Evolutionary conservation across 2,888 invertebrate species (phyloP), one percentile per base, ranked within the genome.

Genomic region (Folsomia candida): DNA sequence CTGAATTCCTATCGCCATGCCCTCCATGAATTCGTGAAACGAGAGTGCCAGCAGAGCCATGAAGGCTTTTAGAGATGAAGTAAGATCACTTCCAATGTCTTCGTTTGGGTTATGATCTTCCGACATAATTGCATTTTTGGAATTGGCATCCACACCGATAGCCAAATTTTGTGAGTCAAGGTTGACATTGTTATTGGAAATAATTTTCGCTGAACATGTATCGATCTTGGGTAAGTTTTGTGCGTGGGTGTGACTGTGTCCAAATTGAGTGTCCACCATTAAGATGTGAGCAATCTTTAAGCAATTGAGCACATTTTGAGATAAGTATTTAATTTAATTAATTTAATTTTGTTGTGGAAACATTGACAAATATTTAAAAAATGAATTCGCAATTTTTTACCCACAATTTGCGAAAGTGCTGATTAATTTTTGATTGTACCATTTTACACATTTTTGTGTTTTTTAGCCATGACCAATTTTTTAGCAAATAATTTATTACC

Each of bases 1-100:
- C 82, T 92, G 91, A 51, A 93, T 84, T 0, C 93, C 93, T 80
- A 93, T 90, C 0, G 92, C 92, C 65, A 93, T 82, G 1, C 93
- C 93, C 82, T 93, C 93, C 74, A 93, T 84, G 18, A 92, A 83
- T 22, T 92, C 89, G 80, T 93, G 93, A 72, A 92, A 86, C 0
- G 91, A 89, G 66, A 93, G 82, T 0, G 93, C 93, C 28, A 89
- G 84, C 24, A 92, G 84, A 9, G 79, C 79, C n/a, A 80, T 51
- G 26, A 79, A 67, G 2, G 80, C 76, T 62, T 75, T 25, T 4
- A 77, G 59, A 4, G 72, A 69, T 3, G 75, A 67, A n/a, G n/a
- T n/a, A n/a, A n/a, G n/a, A n/a, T n/a, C n/a, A n/a, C n/a, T n/a
- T n/a, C n/a, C n/a, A n/a, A n/a, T n/a, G n/a, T n/a, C n/a, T n/a